Evolutionary conservation across 2,888 invertebrate species (phyloP), one percentile per base, ranked within the genome.

Genomic region (Acleris laterana): DNA sequence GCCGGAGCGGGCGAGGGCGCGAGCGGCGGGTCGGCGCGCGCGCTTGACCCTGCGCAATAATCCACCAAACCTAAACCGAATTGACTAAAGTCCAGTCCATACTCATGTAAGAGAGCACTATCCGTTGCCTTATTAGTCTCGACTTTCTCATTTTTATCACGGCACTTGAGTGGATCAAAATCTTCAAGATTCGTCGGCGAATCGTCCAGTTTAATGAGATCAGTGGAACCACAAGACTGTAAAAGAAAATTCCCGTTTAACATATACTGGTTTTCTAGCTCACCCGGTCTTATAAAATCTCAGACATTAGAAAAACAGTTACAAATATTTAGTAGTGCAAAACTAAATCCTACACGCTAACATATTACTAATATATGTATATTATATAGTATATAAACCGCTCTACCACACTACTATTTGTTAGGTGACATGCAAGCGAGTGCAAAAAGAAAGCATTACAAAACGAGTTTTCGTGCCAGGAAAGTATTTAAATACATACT

Each of bases 71-170:
- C 66, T 46, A 91, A 73, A 46, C 85, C 88, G 70, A 89, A 92
- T 69, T 86, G 85, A 71, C 91, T 91, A 72, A 96, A 96, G 85
- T 96, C 95, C 72, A 96, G 88, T 62, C 96, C 96, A 77, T 96
- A 96, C 76, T 96, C 96, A 76, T 95, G 94, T 70, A 96, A 90
- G 63, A 96, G 90, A 78, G 95, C 96, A 77, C 94, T 94, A 77
- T 96, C 96, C 68, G 90, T 81, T 5, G 80, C 74, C 74, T 87
- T 89, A 69, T 82, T 93, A 88, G 79, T 84, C 66, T 88, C 89
- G 53, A 76, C 77, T 76, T 81, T 87, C 60, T 84, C 84, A 68
- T 72, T 80, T 77, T 82, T 89, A 77, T 87, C 86, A 64, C 87
- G 85, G 74, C 81, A 81, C 78, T 85, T 85, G 72, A 89, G 83